These are phyloP conservation scores for Amphilophus citrinellus DNA, from an alignment of 2,113 vertebrate species.

Conservation along the genomic window DNA sequence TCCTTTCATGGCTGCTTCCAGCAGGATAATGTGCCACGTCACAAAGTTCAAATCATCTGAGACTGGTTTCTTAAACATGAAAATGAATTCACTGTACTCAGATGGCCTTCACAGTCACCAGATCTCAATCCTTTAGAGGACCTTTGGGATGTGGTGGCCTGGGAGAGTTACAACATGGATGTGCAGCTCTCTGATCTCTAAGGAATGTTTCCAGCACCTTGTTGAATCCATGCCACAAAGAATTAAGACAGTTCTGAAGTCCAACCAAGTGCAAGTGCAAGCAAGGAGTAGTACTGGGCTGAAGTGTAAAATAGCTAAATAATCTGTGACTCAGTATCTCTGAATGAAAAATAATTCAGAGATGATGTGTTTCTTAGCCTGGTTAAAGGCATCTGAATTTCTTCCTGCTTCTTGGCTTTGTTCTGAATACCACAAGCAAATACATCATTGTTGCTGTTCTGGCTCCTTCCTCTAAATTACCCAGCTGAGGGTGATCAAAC, in stretches of 20 bases:
- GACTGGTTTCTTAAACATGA: too few species aligned
- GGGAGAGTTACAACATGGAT: too few species aligned
- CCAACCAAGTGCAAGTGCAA: background rate
- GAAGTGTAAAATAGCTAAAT: too few species aligned
- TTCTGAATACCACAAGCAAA: slow-evolving; percentile 2
- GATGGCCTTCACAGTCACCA: too few species aligned
- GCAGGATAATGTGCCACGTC: too few species aligned
- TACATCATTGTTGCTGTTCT: background rate
- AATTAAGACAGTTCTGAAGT: slow-evolving; percentile 3
- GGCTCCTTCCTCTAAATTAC: background rate
- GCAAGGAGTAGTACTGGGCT: background rate
- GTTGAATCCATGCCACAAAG: background rate
- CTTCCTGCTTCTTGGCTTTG: background rate
- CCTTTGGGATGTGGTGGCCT: too few species aligned
- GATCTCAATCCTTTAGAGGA: too few species aligned
- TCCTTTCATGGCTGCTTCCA: too few species aligned
- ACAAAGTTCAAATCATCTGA: too few species aligned
- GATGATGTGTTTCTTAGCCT: background rate
- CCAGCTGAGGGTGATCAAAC: slow-evolving; percentile 7
- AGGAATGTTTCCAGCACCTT: background rate
- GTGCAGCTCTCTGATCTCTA: too few species aligned
- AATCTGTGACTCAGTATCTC: background rate
- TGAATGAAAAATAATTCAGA: background rate
- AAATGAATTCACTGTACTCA: too few species aligned
- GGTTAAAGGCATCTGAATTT: background rate